Base-by-base conservation (phyloP, 2,888 invertebrate species). In the Hybos culiciformis region DNA sequence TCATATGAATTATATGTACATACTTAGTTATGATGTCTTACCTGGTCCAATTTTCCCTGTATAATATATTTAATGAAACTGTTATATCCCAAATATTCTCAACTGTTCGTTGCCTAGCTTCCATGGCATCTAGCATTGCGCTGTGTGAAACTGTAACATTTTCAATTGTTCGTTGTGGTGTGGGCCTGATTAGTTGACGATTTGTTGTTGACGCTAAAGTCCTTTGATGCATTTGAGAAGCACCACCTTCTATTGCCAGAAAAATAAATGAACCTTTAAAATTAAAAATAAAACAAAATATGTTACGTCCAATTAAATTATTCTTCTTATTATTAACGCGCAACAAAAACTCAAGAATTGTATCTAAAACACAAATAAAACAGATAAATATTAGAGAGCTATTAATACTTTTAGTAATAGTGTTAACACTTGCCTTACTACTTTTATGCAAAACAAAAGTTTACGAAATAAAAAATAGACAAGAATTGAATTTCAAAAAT, bases 61-160 rank as follows among this genome's bases (percentile, higher is more conserved):
- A 86, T 51, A 92, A 73, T 58, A 92, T 85, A 68, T 91, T 91
- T 53, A 90, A 68, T 47, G 80, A 81, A 51, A 83, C 82, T 4
- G 91, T 91, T 49, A 90, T 83, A 62, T 88, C 83, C 91, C 91
- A 91, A 58, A 92, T 85, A 64, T 83, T 86, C 67, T 86, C 85
- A 38, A 87, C 86, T 12, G 86, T 83, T 56, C 71, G 71, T 37
- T 74, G 73, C 37, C 80, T 68, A 20, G 77, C 77, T 52, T 76
- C 76, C 51, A 74, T 59, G 41, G 65, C 64, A 53, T 65, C 66
- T 51, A 60, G 59, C 48, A 66, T 54, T 44, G 61, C 57, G 48
- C 56, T 56, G 50, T 58, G 59, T 34, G 61, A 57, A 52, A 61
- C 53, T 52, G 60, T 60, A 45, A 62, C 58, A 54, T 53, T 53